A percentile compares a stretch with the other conserved stretches of the same genome.
These are phyloP conservation scores for Falco concolor DNA, from an alignment of 2,797 vertebrate genomes.

Conservation along the genomic window DNA sequence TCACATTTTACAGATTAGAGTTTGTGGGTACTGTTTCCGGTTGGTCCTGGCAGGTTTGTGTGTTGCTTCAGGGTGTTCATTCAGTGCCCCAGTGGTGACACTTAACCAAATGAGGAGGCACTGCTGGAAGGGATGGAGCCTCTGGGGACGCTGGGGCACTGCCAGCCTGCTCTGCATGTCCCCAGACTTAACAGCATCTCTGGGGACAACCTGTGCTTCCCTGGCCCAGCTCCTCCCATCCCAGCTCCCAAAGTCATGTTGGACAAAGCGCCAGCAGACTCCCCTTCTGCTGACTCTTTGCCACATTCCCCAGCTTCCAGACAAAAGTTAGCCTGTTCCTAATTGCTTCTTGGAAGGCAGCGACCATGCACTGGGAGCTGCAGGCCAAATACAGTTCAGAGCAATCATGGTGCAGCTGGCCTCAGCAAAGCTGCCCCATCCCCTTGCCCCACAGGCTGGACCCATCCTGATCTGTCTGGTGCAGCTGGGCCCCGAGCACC, in stretches of 20 bases:
- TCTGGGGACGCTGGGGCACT: not conserved
- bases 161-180: not conserved
- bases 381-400: not conserved
- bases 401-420: not conserved
- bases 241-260: not conserved
- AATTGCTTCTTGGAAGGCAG: slow-evolving; percentile 40
- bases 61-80: not conserved
- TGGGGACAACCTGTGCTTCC: not conserved
- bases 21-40: not conserved
- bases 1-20: rapidly evolving
- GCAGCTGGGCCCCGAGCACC: not conserved
- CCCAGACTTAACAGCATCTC: not conserved
- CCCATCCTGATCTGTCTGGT: not conserved
- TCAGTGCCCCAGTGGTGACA: not conserved
- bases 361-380: not conserved
- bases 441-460: rapidly evolving
- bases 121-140: not conserved
- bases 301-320: slow-evolving; percentile 2
- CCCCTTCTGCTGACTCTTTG: not conserved
- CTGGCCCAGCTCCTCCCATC: not conserved
- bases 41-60: not conserved
- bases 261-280: not conserved
- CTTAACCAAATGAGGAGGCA: not conserved
- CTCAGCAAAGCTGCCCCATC: not conserved
- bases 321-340: not conserved